phyloP scores from a whole-genome alignment of 1,140 invertebrate genomes.

The Sesamia nonagrioides region DNA sequence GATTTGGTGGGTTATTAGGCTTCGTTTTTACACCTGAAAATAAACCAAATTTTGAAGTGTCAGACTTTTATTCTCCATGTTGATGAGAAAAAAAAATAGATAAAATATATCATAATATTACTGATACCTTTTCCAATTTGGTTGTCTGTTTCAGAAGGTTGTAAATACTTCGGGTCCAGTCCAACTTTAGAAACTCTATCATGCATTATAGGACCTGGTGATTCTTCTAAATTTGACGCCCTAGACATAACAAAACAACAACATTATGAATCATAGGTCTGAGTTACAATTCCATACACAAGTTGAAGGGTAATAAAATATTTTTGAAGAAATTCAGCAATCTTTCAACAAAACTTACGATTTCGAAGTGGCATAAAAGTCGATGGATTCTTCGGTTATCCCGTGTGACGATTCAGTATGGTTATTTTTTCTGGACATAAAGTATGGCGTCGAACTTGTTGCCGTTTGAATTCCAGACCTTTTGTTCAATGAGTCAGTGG shows the following conservation, averaged over 20 bases:
- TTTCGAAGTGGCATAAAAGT: constrained; percentile 82
- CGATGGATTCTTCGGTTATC: constrained; percentile 77
- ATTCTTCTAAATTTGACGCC: constrained; percentile 77
- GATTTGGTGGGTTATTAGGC: constrained; percentile 52
- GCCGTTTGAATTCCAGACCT: constrained; percentile 62
- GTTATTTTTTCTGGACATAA: constrained; percentile 63
- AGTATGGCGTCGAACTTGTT: constrained; percentile 79
- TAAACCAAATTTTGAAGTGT: no score
- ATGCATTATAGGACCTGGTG: constrained; percentile 57
- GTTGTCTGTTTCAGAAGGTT: constrained; percentile 69
- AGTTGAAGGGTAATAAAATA: no score
- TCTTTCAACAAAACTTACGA: constrained; percentile 63
- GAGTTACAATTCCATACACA: no score
- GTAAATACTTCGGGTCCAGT: constrained; percentile 83
- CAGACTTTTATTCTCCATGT: not conserved
- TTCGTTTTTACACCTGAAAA: constrained; percentile 61
- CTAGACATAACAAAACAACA: constrained; percentile 48
- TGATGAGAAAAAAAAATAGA: not conserved
- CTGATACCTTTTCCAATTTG: constrained; percentile 59
- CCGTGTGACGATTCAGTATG: constrained; percentile 63
- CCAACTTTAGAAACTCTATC: constrained; percentile 63
- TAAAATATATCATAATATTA: not conserved
- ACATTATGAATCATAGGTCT: constrained; percentile 1
- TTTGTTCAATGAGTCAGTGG: constrained; percentile 53
- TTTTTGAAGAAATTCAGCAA: no score